Base-by-base conservation (phyloP, 2,113 vertebrate species). In the Coreoperca whiteheadi region DNA sequence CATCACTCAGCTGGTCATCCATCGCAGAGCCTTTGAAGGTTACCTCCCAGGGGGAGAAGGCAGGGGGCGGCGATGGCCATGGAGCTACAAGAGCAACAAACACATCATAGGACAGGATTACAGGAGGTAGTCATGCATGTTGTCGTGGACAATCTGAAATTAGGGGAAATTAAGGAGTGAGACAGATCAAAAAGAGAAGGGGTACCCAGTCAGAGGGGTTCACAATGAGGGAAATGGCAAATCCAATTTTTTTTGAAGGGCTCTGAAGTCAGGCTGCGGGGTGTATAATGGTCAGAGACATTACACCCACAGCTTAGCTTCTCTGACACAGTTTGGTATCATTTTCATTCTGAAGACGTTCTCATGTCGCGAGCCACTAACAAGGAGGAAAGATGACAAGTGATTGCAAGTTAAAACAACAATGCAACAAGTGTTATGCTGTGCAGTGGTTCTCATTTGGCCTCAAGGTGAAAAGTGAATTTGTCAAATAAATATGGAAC, bases 51-150 rank as follows among this genome's bases (percentile, higher is more conserved):
- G 23, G 51, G 81, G 34, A 79, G 71, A 46, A 77, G 83, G 74
- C 21, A 60, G n/a, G 73, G 77, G 87, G 71, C 39, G 32, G 61
- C 28, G 48, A 76, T 46, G 67, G 88, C 81, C 85, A 93, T 91
- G 83, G 86, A 86, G 74, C 94, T 95, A 28, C 65, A 72, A 67
- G 83, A 87, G 78, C 30, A 70, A 94, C 72, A 90, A 82, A 88
- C 90, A 89, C 87, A 92, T 89, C 67, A 92, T 7, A 87, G 87
- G 86, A 85, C 46, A 32, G 83, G 85, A 94, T 95, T 92, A 93
- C 69, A 75, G 23, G 78, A 83, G 83, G 59, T 50, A 87, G 75
- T 91, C 89, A 94, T 59, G 88, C 87, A 66, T 81, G 74, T 50
- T 59, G 82, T 75, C 78, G n/a, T 18, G 43, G 63, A 59, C 74